phyloP scores from a whole-genome alignment of 92 coral and sea anemone genomes.

The Phenganax marumi region DNA sequence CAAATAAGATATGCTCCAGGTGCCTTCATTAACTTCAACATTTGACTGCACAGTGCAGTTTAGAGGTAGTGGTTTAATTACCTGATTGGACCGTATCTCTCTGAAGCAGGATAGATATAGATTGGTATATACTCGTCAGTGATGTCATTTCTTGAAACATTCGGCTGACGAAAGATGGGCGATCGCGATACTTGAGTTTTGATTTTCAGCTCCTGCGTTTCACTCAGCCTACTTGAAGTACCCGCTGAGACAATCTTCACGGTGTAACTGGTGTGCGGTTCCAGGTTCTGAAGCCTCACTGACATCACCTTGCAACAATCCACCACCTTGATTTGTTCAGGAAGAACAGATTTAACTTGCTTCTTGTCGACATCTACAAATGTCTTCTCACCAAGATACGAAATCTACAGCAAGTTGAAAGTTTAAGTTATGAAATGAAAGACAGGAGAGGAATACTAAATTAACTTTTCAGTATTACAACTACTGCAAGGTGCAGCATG shows the following conservation, averaged over 20 bases:
- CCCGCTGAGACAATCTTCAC: constrained; percentile 56
- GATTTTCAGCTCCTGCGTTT: constrained; percentile 33
- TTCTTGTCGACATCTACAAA: neutral
- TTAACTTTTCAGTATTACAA: too few relatives aligned
- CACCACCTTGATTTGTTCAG: constrained; percentile 1
- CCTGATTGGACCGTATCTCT: constrained; percentile 88
- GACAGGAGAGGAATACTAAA: too few relatives aligned
- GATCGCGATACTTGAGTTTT: constrained; percentile 73
- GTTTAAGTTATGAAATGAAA: neutral
- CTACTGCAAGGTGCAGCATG: too few relatives aligned
- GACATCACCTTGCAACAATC: constrained; percentile 11
- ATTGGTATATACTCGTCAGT: constrained; percentile 73
- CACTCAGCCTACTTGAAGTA: constrained; percentile 72
- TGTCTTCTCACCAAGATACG: constrained; percentile 28
- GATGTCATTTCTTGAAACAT: constrained; percentile 48
- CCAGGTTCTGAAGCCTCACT: constrained; percentile 47
- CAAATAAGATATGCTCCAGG: too few relatives aligned
- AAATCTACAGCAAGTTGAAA: neutral
- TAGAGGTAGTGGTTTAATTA: neutral
- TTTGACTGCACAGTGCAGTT: too few relatives aligned
- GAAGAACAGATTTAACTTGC: neutral
- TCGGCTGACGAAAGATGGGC: constrained; percentile 64
- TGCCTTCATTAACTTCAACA: too few relatives aligned
- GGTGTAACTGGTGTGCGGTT: constrained; percentile 70
- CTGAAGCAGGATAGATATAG: constrained; percentile 64